phyloP scores from a whole-genome alignment of 2,113 vertebrate species.

The Poeciliopsis prolifica region DNA sequence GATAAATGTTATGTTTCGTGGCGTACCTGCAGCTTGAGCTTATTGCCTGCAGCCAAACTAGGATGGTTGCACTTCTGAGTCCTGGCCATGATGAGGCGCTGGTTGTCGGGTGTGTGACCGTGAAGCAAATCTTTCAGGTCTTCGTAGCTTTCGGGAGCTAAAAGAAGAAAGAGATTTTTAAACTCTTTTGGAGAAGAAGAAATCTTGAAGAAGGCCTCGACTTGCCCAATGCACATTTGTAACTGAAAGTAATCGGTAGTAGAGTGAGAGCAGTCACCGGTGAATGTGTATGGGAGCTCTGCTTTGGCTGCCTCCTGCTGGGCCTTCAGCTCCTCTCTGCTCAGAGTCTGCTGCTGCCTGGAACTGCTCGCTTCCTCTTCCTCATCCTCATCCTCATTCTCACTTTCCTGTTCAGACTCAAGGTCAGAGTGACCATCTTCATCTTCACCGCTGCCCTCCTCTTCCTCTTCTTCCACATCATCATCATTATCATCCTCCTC shows the following conservation, averaged over 20 bases:
- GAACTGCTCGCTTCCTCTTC: constrained; percentile 8
- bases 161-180: neutral
- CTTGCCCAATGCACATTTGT: neutral
- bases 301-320: constrained; percentile 73
- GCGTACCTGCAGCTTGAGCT: constrained; percentile 86
- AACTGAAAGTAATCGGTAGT: neutral
- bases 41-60: constrained; percentile 90
- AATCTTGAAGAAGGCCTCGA: neutral
- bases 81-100: constrained; percentile 88
- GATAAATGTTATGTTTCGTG: neutral
- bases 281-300: constrained; percentile 90
- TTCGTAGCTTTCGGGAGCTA: constrained; percentile 85
- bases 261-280: constrained; percentile 73
- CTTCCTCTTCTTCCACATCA: constrained; percentile 21
- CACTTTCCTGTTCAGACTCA: constrained; percentile 80
- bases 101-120: constrained; percentile 82
- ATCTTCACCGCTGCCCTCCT: constrained; percentile 49
- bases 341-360: neutral
- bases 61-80: constrained; percentile 92
- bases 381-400: constrained; percentile 58
- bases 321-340: constrained; percentile 57
- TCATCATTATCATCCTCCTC: constrained; percentile 36
- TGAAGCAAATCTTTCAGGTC: constrained; percentile 82
- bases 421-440: constrained; percentile 83
- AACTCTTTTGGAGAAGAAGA: neutral